Base-by-base conservation (phyloP, 2,797 vertebrate genomes). In the Cuculus canorus region DNA sequence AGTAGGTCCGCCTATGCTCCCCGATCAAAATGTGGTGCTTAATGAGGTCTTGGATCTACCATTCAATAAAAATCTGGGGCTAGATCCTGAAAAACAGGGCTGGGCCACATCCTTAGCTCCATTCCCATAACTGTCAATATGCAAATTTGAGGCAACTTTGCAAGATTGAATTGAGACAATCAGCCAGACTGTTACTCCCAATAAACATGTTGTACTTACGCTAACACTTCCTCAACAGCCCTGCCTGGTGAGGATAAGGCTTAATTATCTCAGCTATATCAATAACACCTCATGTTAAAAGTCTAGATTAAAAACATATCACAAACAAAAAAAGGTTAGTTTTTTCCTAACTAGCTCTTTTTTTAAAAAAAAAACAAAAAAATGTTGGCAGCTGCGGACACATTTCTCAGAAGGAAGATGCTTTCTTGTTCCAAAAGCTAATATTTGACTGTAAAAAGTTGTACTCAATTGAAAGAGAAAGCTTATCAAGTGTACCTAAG, bases 401-500 rank as follows among this genome's bases (percentile, higher is more conserved):
- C 14, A 12, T 65, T 82, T 76, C 54, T 76, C 56, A 69, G 63
- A 86, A 87, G 11, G 57, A 82, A 92, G 56, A 70, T 21, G 32
- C 37, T 56, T 87, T 61, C 57, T 80, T 88, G 89, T 45, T 43
- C 35, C 59, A 76, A 77, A 93, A 92, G 53, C 73, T 76, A 72
- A 70, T 65, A 82, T 86, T 86, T 76, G 72, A 86, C 43, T 53
- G 28, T 2, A 64, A 87, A 50, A 94, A 86, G 69, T 33, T 59
- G 39, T 18, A 76, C 72, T 72, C 16, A 41, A 88, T 94, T 86
- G 52, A 48, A 92, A 95, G 50, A 75, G 39, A 90, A 93, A 92
- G 66, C 28, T 57, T 59, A 92, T 75, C 39, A 63, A 79, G 71
- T 37, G 54, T 60, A 88, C 92, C 66, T 79, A 90, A 90, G 63